phyloP scores from a whole-genome alignment of 2,888 invertebrate genomes.

The Anarsia innoxiella region DNA sequence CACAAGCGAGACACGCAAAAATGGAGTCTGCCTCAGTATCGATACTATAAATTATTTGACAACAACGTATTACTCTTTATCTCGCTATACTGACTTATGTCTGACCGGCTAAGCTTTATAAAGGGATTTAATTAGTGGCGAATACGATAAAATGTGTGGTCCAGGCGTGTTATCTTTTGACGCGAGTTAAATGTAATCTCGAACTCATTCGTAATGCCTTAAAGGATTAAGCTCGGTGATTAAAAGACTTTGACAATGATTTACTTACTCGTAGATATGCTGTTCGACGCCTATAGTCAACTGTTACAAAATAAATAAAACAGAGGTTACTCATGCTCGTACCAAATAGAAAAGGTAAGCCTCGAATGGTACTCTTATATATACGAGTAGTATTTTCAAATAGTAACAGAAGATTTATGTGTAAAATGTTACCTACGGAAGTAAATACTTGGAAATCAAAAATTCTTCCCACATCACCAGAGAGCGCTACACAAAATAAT shows the following conservation, averaged over 20 bases:
- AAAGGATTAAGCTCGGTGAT: constrained; percentile 39
- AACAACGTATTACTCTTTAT: constrained; percentile 64
- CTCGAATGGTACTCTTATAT: too few species aligned
- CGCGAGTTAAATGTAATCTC: constrained; percentile 51
- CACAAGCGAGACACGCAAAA: constrained; percentile 24
- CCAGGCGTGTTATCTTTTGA: constrained; percentile 47
- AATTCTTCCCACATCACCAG: constrained; percentile 39
- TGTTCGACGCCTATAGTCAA: constrained; percentile 8
- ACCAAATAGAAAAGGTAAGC: too few species aligned
- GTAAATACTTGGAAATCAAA: too few species aligned
- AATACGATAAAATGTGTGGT: constrained; percentile 62
- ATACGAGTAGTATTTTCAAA: too few species aligned
- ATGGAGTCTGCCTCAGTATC: constrained; percentile 38
- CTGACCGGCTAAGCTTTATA: constrained; percentile 29
- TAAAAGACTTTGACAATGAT: constrained; percentile 36
- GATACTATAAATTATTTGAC: constrained; percentile 65
- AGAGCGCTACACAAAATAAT: constrained; percentile 26
- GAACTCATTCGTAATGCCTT: constrained; percentile 45
- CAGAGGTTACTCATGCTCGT: too few species aligned
- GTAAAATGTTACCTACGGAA: too few species aligned
- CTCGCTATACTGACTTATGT: constrained; percentile 41
- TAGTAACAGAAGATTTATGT: too few species aligned
- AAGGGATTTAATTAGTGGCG: constrained; percentile 48
- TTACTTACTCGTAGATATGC: constrained; percentile 16
- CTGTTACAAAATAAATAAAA: too few species aligned